Percentiles rank a stretch among this genome's conserved stretches.
These are phyloP conservation scores for Aproaerema taeniolella DNA, from an alignment of 2,888 invertebrate genomes.

Conservation along the genomic window DNA sequence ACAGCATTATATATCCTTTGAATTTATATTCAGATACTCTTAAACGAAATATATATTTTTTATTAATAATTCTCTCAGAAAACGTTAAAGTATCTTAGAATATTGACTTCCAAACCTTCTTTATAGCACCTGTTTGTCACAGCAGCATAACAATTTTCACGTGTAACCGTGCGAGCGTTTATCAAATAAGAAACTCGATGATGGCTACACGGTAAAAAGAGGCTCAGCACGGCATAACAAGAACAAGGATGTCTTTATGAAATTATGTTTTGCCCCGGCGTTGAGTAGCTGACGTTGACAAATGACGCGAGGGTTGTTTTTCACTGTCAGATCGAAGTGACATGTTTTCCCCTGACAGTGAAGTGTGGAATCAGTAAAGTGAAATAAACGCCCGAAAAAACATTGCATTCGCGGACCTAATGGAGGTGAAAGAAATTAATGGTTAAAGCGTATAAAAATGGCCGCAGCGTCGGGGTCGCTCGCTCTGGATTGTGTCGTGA, in stretches of 20 bases:
- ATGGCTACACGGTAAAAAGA: slow-evolving; percentile 41
- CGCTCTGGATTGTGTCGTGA: neutral
- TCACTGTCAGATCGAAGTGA: slow-evolving; percentile 73
- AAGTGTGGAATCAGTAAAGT: slow-evolving; percentile 58
- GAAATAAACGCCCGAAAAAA: slow-evolving; percentile 49
- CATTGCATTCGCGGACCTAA: slow-evolving; percentile 24
- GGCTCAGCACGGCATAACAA: slow-evolving; percentile 49
- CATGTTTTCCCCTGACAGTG: slow-evolving; percentile 60
- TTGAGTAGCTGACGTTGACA: slow-evolving; percentile 70
- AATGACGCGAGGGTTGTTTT: slow-evolving; percentile 68
- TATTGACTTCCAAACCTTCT: no score
- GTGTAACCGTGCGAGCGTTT: slow-evolving; percentile 15
- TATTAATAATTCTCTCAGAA: no score
- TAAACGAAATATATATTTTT: neutral
- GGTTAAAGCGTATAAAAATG: neutral
- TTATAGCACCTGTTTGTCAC: neutral
- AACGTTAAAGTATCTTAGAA: no score
- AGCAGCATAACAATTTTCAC: neutral
- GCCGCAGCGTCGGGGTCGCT: neutral
- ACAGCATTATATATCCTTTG: neutral
- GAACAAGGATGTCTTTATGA: slow-evolving; percentile 72
- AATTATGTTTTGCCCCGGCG: slow-evolving; percentile 67
- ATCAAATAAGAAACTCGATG: slow-evolving; percentile 41
- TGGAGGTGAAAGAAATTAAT: slow-evolving; percentile 19
- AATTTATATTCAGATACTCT: neutral